Conservation (phyloP, 2,113 vertebrate genomes). For the Eira barbara region DNA sequence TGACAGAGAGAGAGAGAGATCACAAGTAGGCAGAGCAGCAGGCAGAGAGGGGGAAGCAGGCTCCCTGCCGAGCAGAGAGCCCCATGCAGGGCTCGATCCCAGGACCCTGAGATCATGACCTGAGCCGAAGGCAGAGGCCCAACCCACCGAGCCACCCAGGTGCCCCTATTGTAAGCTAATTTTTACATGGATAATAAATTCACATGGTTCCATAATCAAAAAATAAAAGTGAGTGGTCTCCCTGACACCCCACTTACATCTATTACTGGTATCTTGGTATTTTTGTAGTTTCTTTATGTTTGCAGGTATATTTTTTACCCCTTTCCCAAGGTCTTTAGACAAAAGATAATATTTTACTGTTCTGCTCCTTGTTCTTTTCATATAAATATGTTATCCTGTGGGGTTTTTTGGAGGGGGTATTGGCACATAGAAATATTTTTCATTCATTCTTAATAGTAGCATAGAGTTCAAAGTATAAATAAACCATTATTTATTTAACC, state of each 20-base stretch:
- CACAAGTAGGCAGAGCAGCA: no score
- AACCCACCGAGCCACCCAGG: no score
- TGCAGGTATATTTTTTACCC: neutral
- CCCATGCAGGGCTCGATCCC: no score
- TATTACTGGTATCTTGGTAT: neutral
- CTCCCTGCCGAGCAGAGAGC: no score
- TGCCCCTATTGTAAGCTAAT: neutral
- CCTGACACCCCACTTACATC: neutral
- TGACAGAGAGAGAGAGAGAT: no score
- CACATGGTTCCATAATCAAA: neutral
- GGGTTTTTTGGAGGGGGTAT: neutral
- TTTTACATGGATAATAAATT: neutral
- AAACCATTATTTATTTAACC: neutral
- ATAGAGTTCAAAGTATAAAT: neutral
- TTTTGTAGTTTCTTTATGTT: neutral
- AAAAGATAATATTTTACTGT: neutral
- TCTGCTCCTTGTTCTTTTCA: neutral
- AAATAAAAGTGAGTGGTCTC: neutral
- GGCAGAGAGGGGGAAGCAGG: no score
- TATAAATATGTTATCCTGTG: neutral
- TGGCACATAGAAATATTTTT: neutral
- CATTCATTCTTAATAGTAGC: neutral
- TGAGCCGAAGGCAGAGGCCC: no score
- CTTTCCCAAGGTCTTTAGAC: neutral
- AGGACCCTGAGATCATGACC: no score